Evolutionary conservation across 2,113 vertebrate genomes (phyloP), one percentile per base, ranked within the genome.

Genomic region (Syngnathus typhle): DNA sequence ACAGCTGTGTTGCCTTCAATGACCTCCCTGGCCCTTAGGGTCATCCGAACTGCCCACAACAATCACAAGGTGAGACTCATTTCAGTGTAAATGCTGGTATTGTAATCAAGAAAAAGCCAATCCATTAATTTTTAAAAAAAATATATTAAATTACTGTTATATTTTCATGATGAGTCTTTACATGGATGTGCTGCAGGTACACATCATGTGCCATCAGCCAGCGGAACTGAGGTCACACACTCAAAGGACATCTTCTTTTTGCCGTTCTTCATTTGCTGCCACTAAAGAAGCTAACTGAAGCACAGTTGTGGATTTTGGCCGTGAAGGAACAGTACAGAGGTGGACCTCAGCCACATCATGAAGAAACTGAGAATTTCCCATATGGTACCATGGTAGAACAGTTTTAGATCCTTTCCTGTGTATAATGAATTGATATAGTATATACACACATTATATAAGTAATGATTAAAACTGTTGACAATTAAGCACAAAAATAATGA

Each of bases 231-330:
- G 52, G 0, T 79, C 88, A 2, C 71, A 70, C 0, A 7, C 91
- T 12, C 79, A 11, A 0, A 80, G 89, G 0, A 65, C 72, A 1
- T 64, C 85, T 0, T 32, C 82, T 1, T 13, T 6, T 18, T 89
- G 89, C 4, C 91, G 86, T 5, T 96, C 94, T 32, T 91, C 93
- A 49, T 94, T 94, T 0, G 92, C 93, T 23, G 86, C 95, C 84
- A 94, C 93, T 9, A 94, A 95, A 84, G 90, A 74, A 16, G 87
- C 86, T 23, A 93, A 78, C 52, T 69, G 2, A 46, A 71, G 46
- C 64, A 59, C 78, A 16, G 52, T 38, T 5, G 12, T 44, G 6
- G 21, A 44, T 44, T 36, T 18, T 27, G 1, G n/a, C 54, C 12
- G 2, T 56, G 1, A 32, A 56, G 4, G 54, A 58, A 27, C 2